phyloP scores from a whole-genome alignment of 2,888 invertebrate genomes.

The Caenorhabditis angaria region DNA sequence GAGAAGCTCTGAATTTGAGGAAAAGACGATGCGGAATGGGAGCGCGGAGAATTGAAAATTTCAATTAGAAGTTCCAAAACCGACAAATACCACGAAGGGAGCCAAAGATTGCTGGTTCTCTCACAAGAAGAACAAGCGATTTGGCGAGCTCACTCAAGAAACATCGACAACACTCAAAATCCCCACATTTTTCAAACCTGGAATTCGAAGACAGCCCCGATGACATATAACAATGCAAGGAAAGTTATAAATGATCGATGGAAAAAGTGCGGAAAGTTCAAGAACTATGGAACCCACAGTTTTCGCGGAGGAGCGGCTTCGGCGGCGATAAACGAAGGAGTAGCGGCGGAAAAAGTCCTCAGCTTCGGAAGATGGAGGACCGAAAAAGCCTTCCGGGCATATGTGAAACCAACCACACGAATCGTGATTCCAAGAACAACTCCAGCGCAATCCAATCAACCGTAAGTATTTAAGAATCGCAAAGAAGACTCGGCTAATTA shows the following conservation, averaged over 20 bases:
- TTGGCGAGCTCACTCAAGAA: no score
- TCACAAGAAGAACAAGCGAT: background rate
- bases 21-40: background rate
- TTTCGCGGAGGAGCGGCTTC: background rate
- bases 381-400: background rate
- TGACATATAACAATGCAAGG: background rate
- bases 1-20: background rate
- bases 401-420: background rate
- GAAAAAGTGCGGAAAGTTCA: background rate
- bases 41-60: background rate
- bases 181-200: background rate
- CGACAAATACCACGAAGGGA: background rate
- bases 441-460: no score
- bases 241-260: background rate
- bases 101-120: background rate
- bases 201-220: background rate
- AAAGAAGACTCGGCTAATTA: no score
- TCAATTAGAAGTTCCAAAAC: background rate
- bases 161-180: background rate
- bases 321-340: background rate
- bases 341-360: background rate
- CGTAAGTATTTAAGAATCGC: no score
- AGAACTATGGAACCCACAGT: background rate
- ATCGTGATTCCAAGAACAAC: no score
- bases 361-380: background rate